Conservation (phyloP, 2,113 vertebrate genomes). For the Thamnophis sirtalis region DNA sequence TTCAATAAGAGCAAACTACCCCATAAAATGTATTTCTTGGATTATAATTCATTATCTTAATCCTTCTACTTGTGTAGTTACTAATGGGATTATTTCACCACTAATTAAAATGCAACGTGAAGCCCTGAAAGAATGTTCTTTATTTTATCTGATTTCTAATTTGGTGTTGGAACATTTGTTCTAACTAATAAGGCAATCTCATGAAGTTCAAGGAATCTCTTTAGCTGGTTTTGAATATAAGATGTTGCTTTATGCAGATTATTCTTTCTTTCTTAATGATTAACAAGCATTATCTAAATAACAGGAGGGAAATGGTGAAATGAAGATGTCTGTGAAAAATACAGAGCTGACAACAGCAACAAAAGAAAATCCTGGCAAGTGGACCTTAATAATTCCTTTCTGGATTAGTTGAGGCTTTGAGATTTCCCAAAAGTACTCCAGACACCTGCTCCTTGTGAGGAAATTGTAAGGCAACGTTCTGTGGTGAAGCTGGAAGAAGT, state of each 20-base stretch:
- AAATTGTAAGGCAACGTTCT: neutral
- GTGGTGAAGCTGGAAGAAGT: neutral
- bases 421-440: neutral
- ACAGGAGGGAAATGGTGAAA: neutral
- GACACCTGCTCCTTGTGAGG: neutral
- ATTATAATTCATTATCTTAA: neutral
- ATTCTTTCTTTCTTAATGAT: neutral
- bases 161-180: neutral
- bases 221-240: neutral
- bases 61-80: neutral
- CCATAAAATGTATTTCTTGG: neutral
- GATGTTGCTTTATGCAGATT: neutral
- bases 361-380: neutral
- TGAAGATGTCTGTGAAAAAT: neutral
- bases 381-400: neutral
- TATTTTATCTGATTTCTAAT: neutral
- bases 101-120: neutral
- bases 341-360: neutral
- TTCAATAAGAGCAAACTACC: neutral
- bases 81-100: neutral
- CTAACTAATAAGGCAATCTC: neutral
- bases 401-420: neutral
- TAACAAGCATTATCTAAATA: neutral
- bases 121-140: neutral
- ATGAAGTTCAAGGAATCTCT: neutral